A percentile compares a stretch with the other conserved stretches of the same genome.
These are phyloP conservation scores for Lacanobia wlatinum DNA, from an alignment of 2,888 invertebrate genomes.

Conservation along the genomic window DNA sequence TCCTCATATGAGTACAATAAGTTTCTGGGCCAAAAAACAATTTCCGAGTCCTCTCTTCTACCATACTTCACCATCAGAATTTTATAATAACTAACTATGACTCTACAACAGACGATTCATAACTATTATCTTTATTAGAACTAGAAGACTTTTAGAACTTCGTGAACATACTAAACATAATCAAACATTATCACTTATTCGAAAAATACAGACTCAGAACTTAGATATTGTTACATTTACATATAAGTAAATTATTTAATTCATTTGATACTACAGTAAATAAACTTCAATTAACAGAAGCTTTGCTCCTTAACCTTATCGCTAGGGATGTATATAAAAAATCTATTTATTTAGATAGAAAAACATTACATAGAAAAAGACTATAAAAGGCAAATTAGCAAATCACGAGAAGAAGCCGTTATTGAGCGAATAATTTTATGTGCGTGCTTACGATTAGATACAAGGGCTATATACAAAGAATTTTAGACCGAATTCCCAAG, in stretches of 20 bases:
- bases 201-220: conserved; percentile 52
- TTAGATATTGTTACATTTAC: conserved; percentile 28
- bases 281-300: conserved; percentile 78
- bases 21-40: conserved; percentile 4
- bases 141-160: conserved; percentile 45
- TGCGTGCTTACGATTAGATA: conserved; percentile 82
- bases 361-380: conserved; percentile 81
- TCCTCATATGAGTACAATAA: conserved; percentile 15
- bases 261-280: conserved; percentile 68
- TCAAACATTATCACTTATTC: conserved; percentile 33
- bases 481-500: conserved; percentile 76
- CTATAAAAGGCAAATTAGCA: conserved; percentile 87
- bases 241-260: conserved; percentile 53
- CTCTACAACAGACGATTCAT: conserved; percentile 47
- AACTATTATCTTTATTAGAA: conserved; percentile 39
- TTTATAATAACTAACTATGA: conserved; percentile 53
- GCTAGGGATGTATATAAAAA: conserved; percentile 81
- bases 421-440: conserved; percentile 82
- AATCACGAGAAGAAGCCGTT: conserved; percentile 87
- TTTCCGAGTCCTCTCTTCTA: conserved; percentile 10
- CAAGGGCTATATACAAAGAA: conserved; percentile 72
- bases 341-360: conserved; percentile 76
- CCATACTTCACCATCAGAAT: conserved; percentile 44
- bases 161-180: conserved; percentile 30
- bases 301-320: conserved; percentile 81